Conservation (phyloP, 2,888 invertebrate species). For the Nymphalis urticae region DNA sequence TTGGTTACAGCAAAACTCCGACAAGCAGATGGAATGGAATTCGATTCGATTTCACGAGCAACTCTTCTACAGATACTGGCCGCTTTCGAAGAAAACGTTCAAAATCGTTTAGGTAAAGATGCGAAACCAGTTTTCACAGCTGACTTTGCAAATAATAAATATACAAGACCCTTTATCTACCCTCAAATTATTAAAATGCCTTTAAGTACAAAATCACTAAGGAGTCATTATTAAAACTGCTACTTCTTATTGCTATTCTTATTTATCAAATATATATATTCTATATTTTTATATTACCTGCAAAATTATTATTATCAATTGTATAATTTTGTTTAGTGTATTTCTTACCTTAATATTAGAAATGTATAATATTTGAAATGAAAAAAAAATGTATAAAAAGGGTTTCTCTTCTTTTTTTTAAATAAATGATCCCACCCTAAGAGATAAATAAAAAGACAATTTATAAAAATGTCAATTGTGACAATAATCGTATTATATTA, state of each 20-base stretch:
- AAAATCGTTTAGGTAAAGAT: slow-evolving; percentile 30
- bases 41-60: slow-evolving; percentile 46
- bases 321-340: too few relatives aligned
- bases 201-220: background rate
- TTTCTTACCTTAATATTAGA: too few relatives aligned
- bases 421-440: background rate
- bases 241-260: too few relatives aligned
- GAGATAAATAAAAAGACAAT: background rate
- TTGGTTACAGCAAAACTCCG: slow-evolving; percentile 14
- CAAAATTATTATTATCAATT: too few relatives aligned
- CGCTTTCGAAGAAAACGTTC: slow-evolving; percentile 54
- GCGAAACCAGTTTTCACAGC: slow-evolving; percentile 55
- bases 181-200: slow-evolving; percentile 43
- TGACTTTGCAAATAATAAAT: slow-evolving; percentile 60
- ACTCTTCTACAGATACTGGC: slow-evolving; percentile 58
- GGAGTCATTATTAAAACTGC: too few relatives aligned
- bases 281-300: too few relatives aligned
- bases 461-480: background rate
- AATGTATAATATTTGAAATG: too few relatives aligned
- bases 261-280: too few relatives aligned
- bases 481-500: background rate
- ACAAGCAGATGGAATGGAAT: slow-evolving; percentile 51
- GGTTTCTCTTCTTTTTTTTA: too few relatives aligned
- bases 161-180: slow-evolving; percentile 58
- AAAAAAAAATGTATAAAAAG: too few relatives aligned